These are phyloP conservation scores for Nothoprocta pentlandii DNA, from an alignment of 2,113 vertebrate genomes.

Conservation along the genomic window DNA sequence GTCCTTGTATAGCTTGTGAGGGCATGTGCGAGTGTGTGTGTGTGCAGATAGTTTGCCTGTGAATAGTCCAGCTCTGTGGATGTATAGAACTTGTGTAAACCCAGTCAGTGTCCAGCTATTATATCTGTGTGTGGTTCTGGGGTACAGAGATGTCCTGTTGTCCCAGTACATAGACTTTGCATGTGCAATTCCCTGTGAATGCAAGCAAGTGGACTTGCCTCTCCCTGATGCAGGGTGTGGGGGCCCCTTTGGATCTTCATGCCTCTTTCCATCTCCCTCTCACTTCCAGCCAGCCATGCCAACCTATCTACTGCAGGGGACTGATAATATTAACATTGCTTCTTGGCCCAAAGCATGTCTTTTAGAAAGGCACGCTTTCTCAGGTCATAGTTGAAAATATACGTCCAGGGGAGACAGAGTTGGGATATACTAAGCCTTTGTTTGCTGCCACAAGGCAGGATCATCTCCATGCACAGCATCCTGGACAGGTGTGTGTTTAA, in stretches of 20 bases:
- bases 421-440: not conserved
- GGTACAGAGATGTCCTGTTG: not conserved
- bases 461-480: not conserved
- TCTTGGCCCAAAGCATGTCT: not conserved
- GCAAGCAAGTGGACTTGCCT: not conserved
- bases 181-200: not conserved
- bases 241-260: not conserved
- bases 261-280: fast-evolving
- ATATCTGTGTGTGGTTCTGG: not conserved
- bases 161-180: not conserved
- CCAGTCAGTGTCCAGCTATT: not conserved
- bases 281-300: not conserved
- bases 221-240: not conserved
- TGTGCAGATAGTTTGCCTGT: not conserved
- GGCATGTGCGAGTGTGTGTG: not conserved
- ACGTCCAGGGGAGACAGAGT: not conserved
- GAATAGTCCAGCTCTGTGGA: not conserved
- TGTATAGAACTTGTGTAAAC: not conserved
- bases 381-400: not conserved
- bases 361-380: not conserved
- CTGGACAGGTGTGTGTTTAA: not conserved
- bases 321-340: not conserved
- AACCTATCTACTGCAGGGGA: not conserved
- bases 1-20: not conserved
- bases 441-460: not conserved